phyloP scores from a whole-genome alignment of 2,888 invertebrate species.

The Drosophila formosana region DNA sequence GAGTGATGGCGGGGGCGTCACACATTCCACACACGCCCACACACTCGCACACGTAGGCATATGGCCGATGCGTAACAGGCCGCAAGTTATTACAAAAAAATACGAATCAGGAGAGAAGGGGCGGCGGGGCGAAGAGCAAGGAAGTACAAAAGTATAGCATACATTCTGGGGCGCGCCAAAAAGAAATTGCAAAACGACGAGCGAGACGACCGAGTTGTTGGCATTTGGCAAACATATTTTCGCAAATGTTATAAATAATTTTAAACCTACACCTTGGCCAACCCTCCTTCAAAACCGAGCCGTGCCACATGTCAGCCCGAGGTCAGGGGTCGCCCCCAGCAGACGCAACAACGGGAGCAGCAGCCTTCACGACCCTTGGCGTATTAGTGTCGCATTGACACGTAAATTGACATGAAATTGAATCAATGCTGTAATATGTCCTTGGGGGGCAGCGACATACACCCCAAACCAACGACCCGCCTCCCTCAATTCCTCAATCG shows the following conservation, averaged over 20 bases:
- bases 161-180: constrained; percentile 52
- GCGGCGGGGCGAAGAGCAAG: neutral
- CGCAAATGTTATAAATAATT: constrained; percentile 82
- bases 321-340: constrained; percentile 51
- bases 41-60: constrained; percentile 25
- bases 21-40: constrained; percentile 44
- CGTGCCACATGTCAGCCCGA: constrained; percentile 30
- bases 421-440: constrained; percentile 85
- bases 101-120: neutral
- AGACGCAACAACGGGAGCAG: constrained; percentile 34
- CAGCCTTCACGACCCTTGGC: constrained; percentile 66
- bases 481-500: neutral
- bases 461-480: constrained; percentile 5
- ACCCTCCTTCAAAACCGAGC: neutral
- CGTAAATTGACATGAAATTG: constrained; percentile 86
- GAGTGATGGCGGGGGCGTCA: constrained; percentile 17
- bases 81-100: constrained; percentile 72
- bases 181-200: constrained; percentile 54
- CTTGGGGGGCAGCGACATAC: constrained; percentile 77
- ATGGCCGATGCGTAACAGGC: constrained; percentile 72
- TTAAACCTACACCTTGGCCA: constrained; percentile 72
- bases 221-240: constrained; percentile 74
- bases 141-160: constrained; percentile 44
- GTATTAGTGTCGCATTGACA: constrained; percentile 85
- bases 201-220: constrained; percentile 47